These are phyloP conservation scores for Phrynocephalus guinanensis DNA, from an alignment of 2,797 vertebrate species.

Conservation along the genomic window DNA sequence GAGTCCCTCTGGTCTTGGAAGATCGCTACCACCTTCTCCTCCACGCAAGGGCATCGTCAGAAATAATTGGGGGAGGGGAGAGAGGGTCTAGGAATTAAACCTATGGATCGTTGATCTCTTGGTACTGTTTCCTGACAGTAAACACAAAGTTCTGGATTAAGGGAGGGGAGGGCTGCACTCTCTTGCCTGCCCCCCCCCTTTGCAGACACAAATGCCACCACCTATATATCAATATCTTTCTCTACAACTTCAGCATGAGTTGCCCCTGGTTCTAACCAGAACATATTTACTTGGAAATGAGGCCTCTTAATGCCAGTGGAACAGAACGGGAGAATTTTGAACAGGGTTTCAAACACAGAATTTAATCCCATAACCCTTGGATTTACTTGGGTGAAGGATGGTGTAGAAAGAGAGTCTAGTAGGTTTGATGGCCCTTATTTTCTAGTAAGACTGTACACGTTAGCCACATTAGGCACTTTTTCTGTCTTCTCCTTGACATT, in stretches of 20 bases:
- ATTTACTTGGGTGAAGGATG: neutral
- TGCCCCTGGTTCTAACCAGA: neutral
- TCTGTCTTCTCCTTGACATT: too few relatives aligned
- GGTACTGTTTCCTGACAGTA: too few relatives aligned
- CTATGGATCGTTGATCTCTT: too few relatives aligned
- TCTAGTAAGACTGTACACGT: neutral
- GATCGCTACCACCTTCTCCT: neutral
- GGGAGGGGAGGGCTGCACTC: too few relatives aligned
- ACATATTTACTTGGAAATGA: neutral
- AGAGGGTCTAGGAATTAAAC: too few relatives aligned
- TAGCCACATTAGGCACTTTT: neutral
- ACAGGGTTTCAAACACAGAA: neutral
- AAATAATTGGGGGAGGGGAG: too few relatives aligned
- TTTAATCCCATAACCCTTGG: neutral
- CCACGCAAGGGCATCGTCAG: too few relatives aligned
- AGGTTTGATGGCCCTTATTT: neutral
- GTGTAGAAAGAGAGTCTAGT: neutral
- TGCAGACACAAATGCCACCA: too few relatives aligned
- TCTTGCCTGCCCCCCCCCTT: too few relatives aligned
- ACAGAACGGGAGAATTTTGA: too few relatives aligned
- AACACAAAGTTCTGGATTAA: too few relatives aligned
- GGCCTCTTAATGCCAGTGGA: neutral
- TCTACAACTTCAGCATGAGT: neutral
- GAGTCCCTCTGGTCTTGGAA: neutral
- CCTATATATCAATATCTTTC: neutral